These are phyloP conservation scores for Tridacna crocea DNA, from an alignment of 2,888 invertebrate genomes.

Conservation along the genomic window DNA sequence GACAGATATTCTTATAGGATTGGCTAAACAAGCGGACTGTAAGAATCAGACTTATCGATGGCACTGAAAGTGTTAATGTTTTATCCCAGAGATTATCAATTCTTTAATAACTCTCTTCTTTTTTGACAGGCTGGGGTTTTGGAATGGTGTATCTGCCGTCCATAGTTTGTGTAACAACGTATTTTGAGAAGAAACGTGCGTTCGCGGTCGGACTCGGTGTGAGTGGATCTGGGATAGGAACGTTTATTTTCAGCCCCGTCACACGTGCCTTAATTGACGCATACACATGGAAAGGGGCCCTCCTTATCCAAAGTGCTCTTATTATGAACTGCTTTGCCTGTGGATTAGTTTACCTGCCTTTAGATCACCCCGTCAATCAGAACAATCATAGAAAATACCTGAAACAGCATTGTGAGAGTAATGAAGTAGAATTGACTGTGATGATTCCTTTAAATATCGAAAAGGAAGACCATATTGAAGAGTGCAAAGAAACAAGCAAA, in stretches of 20 bases:
- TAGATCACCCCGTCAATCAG: background rate
- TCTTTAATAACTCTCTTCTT: background rate
- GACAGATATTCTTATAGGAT: too few relatives aligned
- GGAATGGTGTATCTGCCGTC: conserved; percentile 55
- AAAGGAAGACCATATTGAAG: background rate
- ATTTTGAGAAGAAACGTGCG: conserved; percentile 52
- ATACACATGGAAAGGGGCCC: conserved; percentile 47
- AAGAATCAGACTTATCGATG: too few relatives aligned
- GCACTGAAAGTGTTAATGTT: too few relatives aligned
- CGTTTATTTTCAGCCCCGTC: conserved; percentile 49
- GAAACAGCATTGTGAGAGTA: background rate
- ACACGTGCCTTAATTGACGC: conserved; percentile 27
- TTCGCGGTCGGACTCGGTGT: conserved; percentile 53
- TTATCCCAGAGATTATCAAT: too few relatives aligned
- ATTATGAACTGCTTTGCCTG: conserved; percentile 47
- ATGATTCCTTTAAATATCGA: background rate
- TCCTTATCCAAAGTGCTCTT: conserved; percentile 48
- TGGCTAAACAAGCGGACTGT: too few relatives aligned
- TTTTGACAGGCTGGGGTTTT: conserved; percentile 46
- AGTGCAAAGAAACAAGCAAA: background rate
- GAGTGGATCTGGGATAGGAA: conserved; percentile 50
- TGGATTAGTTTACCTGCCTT: conserved; percentile 39
- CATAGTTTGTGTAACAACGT: conserved; percentile 45
- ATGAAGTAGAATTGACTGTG: background rate
- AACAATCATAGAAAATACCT: background rate